These are phyloP conservation scores for Ophiodon elongatus DNA, from an alignment of 2,113 vertebrate species.

Conservation along the genomic window DNA sequence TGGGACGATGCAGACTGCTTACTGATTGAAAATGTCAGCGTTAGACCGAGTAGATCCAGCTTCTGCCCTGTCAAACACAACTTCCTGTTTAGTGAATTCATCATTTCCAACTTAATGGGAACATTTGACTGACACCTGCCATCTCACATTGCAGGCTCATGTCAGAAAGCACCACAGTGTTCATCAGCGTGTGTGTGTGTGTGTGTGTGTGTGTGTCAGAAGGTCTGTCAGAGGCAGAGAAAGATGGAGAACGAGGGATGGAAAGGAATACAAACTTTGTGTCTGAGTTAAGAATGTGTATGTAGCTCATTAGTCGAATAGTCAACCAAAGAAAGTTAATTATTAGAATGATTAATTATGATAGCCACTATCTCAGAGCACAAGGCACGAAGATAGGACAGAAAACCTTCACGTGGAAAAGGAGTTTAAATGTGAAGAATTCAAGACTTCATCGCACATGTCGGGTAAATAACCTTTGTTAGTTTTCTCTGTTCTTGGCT, in stretches of 20 bases:
- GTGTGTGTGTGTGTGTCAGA: slow-evolving; percentile 7
- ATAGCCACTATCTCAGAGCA: not conserved
- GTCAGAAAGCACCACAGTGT: slow-evolving; percentile 11
- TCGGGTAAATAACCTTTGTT: not conserved
- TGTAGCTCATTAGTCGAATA: not conserved
- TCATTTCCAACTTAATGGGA: slow-evolving; percentile 56
- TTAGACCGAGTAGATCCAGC: not conserved
- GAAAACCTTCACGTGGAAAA: not conserved
- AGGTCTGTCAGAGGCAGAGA: not conserved
- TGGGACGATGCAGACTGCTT: not conserved
- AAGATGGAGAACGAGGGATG: not conserved
- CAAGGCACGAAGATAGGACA: not conserved
- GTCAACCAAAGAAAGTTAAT: not conserved
- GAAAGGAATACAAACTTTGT: slow-evolving; percentile 3
- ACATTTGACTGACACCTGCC: slow-evolving; percentile 63
- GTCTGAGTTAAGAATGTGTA: not conserved
- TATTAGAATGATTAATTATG: not conserved
- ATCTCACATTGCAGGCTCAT: slow-evolving; percentile 21
- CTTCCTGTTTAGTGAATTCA: slow-evolving; percentile 25
- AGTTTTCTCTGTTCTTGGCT: not conserved
- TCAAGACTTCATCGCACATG: not conserved
- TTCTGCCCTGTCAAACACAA: slow-evolving; percentile 22
- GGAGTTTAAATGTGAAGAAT: not conserved
- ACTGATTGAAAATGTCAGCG: slow-evolving; percentile 39
- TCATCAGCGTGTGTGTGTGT: not conserved